Evolutionary conservation across 2,888 invertebrate species (phyloP), one percentile per base, ranked within the genome.

Genomic region (Callinectes sapidus): DNA sequence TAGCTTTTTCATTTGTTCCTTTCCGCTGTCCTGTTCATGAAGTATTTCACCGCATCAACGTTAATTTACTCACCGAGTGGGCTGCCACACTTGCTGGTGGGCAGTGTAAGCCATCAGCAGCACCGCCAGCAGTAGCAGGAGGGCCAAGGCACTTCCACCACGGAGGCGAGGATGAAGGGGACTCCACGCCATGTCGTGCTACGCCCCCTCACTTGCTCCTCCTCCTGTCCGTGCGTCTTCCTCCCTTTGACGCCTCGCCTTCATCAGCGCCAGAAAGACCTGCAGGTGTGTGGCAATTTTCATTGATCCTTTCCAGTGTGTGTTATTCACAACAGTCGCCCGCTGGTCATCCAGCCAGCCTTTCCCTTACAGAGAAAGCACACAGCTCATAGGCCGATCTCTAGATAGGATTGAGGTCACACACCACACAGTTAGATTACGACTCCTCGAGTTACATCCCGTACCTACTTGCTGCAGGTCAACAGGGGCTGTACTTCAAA

Each of bases 51-150:
- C 48, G 3, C 48, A 48, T 10, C 48, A 48, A 10, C 48, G 48
- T 48, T 28, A 71, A 32, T 35, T 35, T 13, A 81, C 81, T n/a
- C 32, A 81, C 81, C 81, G 35, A 10, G 16, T 35, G 1, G 32
- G 32, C n/a, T 35, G 81, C n/a, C 18, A 35, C 5, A 32, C 35
- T 32, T 18, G 32, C 2, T 35, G 81, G 18, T 81, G 81, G 35
- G 81, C 16, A n/a, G 81, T 35, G 35, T 81, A 81, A 28, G 81
- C 81, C 81, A 81, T 81, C n/a, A 81, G 35, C 10, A 81, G 81
- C 32, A 81, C n/a, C 81, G 16, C 35, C 35, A 81, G 81, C 35
- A 81, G 16, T 35, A 81, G 81, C 16, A 81, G 81, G 35, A 81
- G 81, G 35, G 35, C 16, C 81, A 81, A n/a, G 35, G 35, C 35